Base-by-base conservation (phyloP, 2,888 invertebrate species). In the Folsomia candida region DNA sequence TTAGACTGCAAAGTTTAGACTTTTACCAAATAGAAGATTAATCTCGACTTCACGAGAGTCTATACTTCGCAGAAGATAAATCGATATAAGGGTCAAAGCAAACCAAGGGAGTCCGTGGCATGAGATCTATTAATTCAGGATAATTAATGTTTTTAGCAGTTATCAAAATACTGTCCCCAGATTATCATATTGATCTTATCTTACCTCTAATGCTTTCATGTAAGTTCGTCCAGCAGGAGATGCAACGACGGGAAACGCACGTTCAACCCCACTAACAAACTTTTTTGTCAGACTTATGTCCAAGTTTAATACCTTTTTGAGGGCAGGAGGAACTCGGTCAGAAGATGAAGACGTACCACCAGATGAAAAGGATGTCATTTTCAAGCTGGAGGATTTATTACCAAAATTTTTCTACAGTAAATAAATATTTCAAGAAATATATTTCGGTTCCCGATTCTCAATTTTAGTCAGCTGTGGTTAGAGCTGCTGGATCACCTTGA, bases 81-180 rank as follows among this genome's bases (percentile, higher is more conserved):
- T 89, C 75, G 91, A 89, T 2, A 89, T 88, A 26, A 93, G 83
- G 88, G 91, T 91, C 26, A 88, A 87, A 4, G 88, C 87, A 64
- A 96, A 83, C 95, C 95, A 96, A 2, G 90, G 88, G 63, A 95
- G 87, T 9, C 95, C 95, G 85, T 96, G 93, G 81, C 95, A 94
- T 4, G 93, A 91, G 77, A 91, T 86, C 90, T 91, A 81, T 66
- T 84, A 84, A 77, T 75, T 75, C 58, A 18, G 26, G 64, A 22
- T 60, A 27, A 18, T n/a, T 24, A 4, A 18, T 4, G 3, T 20
- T 18, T 51, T 54, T 68, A 51, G n/a, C 24, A 9, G 25, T n/a
- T n/a, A n/a, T n/a, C 2, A 20, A 64, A 64, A 58, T 22, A 29
- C 9, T 9, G 24, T 14, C 22, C n/a, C 37, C 9, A 9, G 6